Evolutionary conservation across 1,140 invertebrate genomes (phyloP), one percentile per base, ranked within the genome.

Genomic region (Heliothis subflexa): DNA sequence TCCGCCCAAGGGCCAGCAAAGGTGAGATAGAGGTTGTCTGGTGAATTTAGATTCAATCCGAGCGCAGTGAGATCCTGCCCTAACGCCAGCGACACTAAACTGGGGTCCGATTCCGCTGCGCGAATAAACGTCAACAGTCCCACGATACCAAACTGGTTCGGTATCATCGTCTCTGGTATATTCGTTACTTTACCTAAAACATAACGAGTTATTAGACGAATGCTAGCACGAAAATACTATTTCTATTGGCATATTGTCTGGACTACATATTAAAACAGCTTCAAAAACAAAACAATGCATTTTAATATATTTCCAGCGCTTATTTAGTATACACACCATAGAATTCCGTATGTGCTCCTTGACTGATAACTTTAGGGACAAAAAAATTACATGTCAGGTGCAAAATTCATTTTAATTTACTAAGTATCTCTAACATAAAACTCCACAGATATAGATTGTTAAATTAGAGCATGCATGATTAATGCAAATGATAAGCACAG

Each of bases 1-100:
- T 99, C 99, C 87, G 98, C 98, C 98, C 99, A 99, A 12, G 99
- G 99, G 73, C 99, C 99, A 89, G 98, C 98, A 95, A 99, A 99
- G 85, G 98, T 99, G 88, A 98, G 98, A 96, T 99, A 99, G 81
- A 99, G 96, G 95, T 98, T 99, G 95, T 99, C 99, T 28, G 98
- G 97, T 84, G 98, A 99, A 95, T 99, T 99, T 83, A 99, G 96
- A 96, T 99, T 99, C 86, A 99, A 96, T 81, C 99, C 99, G 81
- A 99, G 95, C 55, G 98, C 98, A 18, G 99, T 99, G 82, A 99
- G 96, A 95, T 99, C 99, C 93, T 99, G 98, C 21, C 99, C 99
- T 82, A 99, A 96, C 62, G 99, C 99, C 85, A 99, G 94, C 21
- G 98, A 98, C 71, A 99, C 98, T 81, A 99, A 95, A 94, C 99